phyloP scores from a whole-genome alignment of 2,888 invertebrate genomes.

The Dendrolimus houi region DNA sequence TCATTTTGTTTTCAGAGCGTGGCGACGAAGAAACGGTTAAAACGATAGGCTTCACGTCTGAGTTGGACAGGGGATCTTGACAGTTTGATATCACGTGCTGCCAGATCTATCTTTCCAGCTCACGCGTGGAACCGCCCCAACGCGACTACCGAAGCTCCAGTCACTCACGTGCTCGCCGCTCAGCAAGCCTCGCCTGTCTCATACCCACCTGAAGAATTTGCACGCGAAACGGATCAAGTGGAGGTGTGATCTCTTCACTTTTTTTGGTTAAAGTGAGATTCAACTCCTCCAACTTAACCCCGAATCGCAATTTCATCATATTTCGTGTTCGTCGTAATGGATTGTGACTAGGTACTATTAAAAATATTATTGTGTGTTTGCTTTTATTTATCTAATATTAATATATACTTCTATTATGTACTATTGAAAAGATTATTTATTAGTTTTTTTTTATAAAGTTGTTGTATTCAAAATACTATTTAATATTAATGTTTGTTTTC shows the following conservation, averaged over 20 bases:
- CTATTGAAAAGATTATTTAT: too few species aligned
- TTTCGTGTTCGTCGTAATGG: too few species aligned
- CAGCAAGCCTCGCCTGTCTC: background rate
- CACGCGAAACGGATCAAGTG: conserved; percentile 69
- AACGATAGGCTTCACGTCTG: conserved; percentile 56
- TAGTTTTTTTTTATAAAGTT: too few species aligned
- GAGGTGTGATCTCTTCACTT: conserved; percentile 79
- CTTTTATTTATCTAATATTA: too few species aligned
- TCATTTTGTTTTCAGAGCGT: conserved; percentile 36
- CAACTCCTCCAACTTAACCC: conserved; percentile 78
- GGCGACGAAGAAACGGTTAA: conserved; percentile 6
- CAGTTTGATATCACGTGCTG: conserved; percentile 63
- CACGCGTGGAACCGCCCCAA: conserved; percentile 55
- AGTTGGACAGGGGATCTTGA: conserved; percentile 77
- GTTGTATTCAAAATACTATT: too few species aligned
- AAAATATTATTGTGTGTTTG: too few species aligned
- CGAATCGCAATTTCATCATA: conserved; percentile 45
- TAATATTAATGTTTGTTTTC: too few species aligned
- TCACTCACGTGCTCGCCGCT: background rate
- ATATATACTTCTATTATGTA: too few species aligned
- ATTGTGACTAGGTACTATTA: too few species aligned
- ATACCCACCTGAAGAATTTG: conserved; percentile 1
- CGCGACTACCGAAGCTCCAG: background rate
- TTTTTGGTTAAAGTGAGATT: conserved; percentile 75
- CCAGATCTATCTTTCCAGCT: conserved; percentile 79